These are phyloP conservation scores for Coenonympha arcania DNA, from an alignment of 2,888 invertebrate species.

Conservation along the genomic window DNA sequence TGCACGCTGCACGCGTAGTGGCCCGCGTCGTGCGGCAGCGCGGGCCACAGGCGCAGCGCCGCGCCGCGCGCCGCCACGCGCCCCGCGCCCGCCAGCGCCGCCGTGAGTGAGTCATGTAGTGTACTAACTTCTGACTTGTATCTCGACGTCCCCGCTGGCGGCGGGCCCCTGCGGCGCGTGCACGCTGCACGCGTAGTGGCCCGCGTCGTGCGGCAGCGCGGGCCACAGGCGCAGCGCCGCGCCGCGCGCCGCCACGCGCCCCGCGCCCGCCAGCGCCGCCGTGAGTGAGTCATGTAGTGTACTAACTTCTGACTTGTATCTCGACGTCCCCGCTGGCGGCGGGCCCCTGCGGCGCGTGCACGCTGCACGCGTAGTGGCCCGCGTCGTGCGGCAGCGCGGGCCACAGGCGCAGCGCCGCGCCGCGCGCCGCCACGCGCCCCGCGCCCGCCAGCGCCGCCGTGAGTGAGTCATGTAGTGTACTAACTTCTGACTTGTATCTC, in stretches of 20 bases:
- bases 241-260: conserved; percentile 59
- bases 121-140: conserved; percentile 80
- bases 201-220: conserved; percentile 76
- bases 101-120: too few species aligned
- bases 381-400: conserved; percentile 75
- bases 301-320: conserved; percentile 81
- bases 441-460: too few species aligned
- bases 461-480: too few species aligned
- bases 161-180: conserved; percentile 79
- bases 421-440: conserved; percentile 60
- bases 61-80: conserved; percentile 58
- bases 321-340: conserved; percentile 80
- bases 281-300: too few species aligned
- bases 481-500: conserved; percentile 81
- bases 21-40: conserved; percentile 78
- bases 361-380: conserved; percentile 84
- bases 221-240: conserved; percentile 51
- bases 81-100: conserved; percentile 54
- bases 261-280: conserved; percentile 52
- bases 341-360: conserved; percentile 80
- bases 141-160: conserved; percentile 78
- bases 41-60: conserved; percentile 51
- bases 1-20: conserved; percentile 84
- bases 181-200: conserved; percentile 84
- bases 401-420: conserved; percentile 47